Conservation (phyloP, 2,113 vertebrate species). For the Aepyceros melampus region DNA sequence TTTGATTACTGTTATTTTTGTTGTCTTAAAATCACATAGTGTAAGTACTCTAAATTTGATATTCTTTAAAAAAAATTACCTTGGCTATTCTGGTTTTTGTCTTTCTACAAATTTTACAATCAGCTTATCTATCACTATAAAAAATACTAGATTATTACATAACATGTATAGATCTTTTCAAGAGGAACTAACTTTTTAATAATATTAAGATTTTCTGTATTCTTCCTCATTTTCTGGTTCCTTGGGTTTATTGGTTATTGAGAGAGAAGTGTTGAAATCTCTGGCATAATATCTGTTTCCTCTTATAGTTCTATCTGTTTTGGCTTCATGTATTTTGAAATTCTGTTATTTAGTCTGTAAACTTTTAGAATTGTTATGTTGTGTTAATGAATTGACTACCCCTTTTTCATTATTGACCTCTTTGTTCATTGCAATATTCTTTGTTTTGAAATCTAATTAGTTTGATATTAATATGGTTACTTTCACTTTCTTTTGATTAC, state of each 20-base stretch:
- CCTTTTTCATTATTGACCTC: not conserved
- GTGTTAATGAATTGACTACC: not conserved
- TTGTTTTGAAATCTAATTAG: not conserved
- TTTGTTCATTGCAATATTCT: not conserved
- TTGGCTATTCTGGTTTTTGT: not conserved
- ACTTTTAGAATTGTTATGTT: not conserved
- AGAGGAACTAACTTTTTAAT: not conserved
- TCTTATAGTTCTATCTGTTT: not conserved
- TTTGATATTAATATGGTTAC: not conserved
- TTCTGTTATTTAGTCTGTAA: not conserved
- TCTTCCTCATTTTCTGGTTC: not conserved
- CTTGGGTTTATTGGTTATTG: not conserved
- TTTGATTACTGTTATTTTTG: not conserved
- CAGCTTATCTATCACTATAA: not conserved
- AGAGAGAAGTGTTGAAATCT: not conserved
- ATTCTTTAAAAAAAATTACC: not conserved
- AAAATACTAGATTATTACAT: not conserved
- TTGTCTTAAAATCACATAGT: not conserved
- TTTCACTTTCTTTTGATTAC: not conserved
- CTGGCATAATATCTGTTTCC: not conserved
- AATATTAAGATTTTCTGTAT: not conserved
- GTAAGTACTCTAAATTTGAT: not conserved
- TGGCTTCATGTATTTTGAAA: not conserved
- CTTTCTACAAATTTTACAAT: not conserved
- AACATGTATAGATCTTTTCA: not conserved